Base-by-base conservation (phyloP, 1,140 invertebrate genomes). In the Daktulosphaira vitifoliae region DNA sequence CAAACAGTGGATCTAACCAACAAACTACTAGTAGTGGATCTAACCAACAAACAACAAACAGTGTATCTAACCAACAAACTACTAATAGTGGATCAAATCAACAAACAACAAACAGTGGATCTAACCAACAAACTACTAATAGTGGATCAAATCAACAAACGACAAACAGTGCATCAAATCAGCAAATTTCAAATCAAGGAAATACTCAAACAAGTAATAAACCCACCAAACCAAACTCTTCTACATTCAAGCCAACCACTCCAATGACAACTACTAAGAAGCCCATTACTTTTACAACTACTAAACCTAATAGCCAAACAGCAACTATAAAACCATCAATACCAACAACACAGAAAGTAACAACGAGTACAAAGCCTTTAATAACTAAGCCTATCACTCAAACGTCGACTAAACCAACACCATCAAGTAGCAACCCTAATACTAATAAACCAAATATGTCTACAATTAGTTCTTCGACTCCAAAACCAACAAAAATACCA, bases 1-100 rank as follows among this genome's bases (percentile, higher is more conserved):
- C 67, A 33, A 33, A 65, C n/a, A 23, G 54, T 26, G 67, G 56
- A 42, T 66, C 50, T 20, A 70, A 65, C 37, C 51, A 51, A 52
- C 48, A 66, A 9, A 42, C 53, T n/a, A 56, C 53, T 42, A 16
- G 6, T 9, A n/a, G 13, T 16, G 44, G 33, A 39, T 39, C 33
- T 9, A 65, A 42, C 46, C 46, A 51, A 52, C 48, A 65, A 25
- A 51, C 8, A 13, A 50, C 49, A 15, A 9, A 9, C 9, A 5
- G 3, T 22, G 44, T 5, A 48, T 48, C 44, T 7, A 48, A 48
- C 44, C n/a, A 16, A 48, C 49, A 16, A 23, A 25, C 49, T 22
- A 15, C 49, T 22, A 13, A 5, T 20, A 4, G 2, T 7, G 16
- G 25, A 23, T 22, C 18, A 1, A 48, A 38, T 11, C 62, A 48